Conservation (phyloP, 1,140 invertebrate species). For the Ptiloglossa arizonensis region DNA sequence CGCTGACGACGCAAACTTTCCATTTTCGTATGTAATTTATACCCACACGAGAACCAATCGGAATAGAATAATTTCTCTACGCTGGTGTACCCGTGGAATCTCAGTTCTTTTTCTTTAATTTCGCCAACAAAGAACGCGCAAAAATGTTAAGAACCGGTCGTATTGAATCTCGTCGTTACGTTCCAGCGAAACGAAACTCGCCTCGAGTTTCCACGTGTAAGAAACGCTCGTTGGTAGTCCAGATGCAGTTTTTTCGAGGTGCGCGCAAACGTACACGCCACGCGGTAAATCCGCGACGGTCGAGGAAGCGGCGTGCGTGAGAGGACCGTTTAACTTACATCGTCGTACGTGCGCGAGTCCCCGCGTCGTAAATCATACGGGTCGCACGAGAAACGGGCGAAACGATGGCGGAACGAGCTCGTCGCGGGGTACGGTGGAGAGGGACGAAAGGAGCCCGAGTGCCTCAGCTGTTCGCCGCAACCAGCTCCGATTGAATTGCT, state of each 20-base stretch:
- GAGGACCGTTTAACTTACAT: constrained; percentile 57
- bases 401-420: constrained; percentile 15
- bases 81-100: no score
- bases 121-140: no score
- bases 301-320: constrained; percentile 36
- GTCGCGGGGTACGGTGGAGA: constrained; percentile 2
- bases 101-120: no score
- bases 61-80: no score
- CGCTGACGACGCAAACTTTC: no score
- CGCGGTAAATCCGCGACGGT: constrained; percentile 29
- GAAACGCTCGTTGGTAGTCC: not conserved
- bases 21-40: no score
- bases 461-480: constrained; percentile 76
- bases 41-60: no score
- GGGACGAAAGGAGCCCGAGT: constrained; percentile 39
- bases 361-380: constrained; percentile 61
- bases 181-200: not conserved
- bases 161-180: not conserved
- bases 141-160: no score
- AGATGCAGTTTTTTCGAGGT: not conserved
- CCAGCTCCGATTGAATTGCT: constrained; percentile 78
- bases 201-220: not conserved
- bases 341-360: constrained; percentile 42
- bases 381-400: constrained; percentile 37
- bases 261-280: not conserved